Conservation (phyloP, 2,797 vertebrate genomes). For the Rallus crepitans region DNA sequence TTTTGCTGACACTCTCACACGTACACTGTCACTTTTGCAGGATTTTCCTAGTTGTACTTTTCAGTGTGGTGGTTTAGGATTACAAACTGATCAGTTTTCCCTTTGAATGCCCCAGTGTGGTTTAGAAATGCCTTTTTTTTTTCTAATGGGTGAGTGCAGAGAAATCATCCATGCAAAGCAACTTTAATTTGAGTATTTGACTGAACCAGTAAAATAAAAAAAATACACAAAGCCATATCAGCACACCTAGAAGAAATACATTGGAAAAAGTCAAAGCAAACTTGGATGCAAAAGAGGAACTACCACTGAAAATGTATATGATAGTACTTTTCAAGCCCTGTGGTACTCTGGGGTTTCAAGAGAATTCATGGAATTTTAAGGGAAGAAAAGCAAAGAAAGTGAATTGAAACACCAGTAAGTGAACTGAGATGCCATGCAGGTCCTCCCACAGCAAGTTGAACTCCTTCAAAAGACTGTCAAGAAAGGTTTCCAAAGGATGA, state of each 20-base stretch:
- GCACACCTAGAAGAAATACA: background rate
- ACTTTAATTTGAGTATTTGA: background rate
- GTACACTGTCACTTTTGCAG: background rate
- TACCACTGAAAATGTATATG: background rate
- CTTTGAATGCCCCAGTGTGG: background rate
- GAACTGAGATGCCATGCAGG: background rate
- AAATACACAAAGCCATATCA: background rate
- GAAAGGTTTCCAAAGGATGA: background rate
- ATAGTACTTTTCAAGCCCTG: background rate
- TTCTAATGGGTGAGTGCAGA: background rate
- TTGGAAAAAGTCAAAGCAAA: background rate
- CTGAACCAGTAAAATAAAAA: background rate
- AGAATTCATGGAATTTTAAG: background rate
- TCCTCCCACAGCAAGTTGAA: background rate
- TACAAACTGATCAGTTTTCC: background rate
- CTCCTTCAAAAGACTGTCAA: background rate
- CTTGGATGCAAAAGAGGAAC: background rate
- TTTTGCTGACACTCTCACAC: background rate
- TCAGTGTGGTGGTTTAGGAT: background rate
- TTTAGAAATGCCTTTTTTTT: background rate
- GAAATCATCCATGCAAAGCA: background rate
- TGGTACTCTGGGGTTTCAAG: background rate
- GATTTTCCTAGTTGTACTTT: background rate
- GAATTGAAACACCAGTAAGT: background rate
- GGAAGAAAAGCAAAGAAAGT: background rate